Conservation (phyloP, 2,113 vertebrate genomes). For the Natator depressus region DNA sequence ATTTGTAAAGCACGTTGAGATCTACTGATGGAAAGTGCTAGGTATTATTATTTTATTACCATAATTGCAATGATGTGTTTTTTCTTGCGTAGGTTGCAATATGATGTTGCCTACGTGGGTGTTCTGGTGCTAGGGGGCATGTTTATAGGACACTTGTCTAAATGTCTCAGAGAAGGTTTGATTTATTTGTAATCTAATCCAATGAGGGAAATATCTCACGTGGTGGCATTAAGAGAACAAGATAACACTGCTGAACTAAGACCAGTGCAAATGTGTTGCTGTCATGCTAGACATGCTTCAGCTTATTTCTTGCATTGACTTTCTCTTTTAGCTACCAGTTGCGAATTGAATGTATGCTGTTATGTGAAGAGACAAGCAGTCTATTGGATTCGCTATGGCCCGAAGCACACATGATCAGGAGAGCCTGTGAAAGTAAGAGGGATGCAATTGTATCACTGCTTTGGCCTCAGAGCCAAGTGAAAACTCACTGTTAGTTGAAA, state of each 20-base stretch:
- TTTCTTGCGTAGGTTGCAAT: not conserved
- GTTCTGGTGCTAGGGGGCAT: constrained; percentile 39
- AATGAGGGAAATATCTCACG: not conserved
- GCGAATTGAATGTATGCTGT: constrained; percentile 91
- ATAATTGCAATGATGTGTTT: constrained; percentile 32
- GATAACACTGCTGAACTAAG: too few species aligned
- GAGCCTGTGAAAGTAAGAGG: constrained; percentile 88
- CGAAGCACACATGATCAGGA: constrained; percentile 83
- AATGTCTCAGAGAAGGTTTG: not conserved
- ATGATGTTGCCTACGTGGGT: not conserved
- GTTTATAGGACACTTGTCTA: constrained; percentile 54
- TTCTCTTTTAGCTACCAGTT: constrained; percentile 86
- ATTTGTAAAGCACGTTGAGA: not conserved
- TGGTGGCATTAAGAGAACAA: constrained; percentile 9
- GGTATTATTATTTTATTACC: not conserved
- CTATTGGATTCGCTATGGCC: constrained; percentile 88
- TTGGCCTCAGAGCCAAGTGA: not conserved
- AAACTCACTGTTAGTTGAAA: not conserved
- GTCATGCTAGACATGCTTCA: constrained; percentile 7
- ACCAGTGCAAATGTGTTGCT: not conserved
- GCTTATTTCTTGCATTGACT: not conserved
- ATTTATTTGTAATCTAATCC: constrained; percentile 53
- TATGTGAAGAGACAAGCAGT: constrained; percentile 86
- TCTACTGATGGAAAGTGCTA: not conserved
- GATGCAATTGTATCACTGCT: not conserved